These are phyloP conservation scores for Neocrepidodera transversa DNA, from an alignment of 2,888 invertebrate genomes.

Conservation along the genomic window DNA sequence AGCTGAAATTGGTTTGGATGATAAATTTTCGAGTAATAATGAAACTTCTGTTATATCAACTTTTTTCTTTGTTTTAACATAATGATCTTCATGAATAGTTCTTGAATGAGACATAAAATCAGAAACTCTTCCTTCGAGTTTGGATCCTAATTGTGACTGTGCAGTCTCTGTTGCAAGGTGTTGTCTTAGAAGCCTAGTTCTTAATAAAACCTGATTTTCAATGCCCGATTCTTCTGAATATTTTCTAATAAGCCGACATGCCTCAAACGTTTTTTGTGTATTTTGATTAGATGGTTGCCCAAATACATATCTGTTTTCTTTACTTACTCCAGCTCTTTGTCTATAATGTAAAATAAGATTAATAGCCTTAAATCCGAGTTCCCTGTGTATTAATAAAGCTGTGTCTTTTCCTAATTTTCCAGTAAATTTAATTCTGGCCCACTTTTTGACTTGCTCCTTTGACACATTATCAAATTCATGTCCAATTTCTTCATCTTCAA, in stretches of 20 bases:
- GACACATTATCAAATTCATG: constrained; percentile 8
- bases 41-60: constrained; percentile 21
- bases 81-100: constrained; percentile 23
- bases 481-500: constrained; percentile 10
- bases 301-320: constrained; percentile 20
- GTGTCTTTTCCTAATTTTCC: constrained; percentile 28
- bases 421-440: constrained; percentile 24
- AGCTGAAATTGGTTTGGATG: background rate
- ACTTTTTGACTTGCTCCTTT: constrained; percentile 23
- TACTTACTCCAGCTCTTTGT: constrained; percentile 14
- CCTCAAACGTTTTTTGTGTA: constrained; percentile 12
- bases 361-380: constrained; percentile 25
- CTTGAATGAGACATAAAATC: constrained; percentile 27
- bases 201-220: constrained; percentile 12
- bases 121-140: constrained; percentile 22
- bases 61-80: constrained; percentile 12
- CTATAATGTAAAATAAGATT: constrained; percentile 22
- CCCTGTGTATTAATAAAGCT: constrained; percentile 21
- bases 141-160: constrained; percentile 2
- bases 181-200: constrained; percentile 23
- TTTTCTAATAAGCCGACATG: constrained; percentile 16
- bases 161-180: constrained; percentile 26
- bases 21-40: constrained; percentile 13
- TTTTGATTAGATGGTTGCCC: constrained; percentile 15
- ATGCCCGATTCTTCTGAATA: constrained; percentile 15